phyloP scores from a whole-genome alignment of 2,797 vertebrate genomes.

The Eulemur rubriventer region DNA sequence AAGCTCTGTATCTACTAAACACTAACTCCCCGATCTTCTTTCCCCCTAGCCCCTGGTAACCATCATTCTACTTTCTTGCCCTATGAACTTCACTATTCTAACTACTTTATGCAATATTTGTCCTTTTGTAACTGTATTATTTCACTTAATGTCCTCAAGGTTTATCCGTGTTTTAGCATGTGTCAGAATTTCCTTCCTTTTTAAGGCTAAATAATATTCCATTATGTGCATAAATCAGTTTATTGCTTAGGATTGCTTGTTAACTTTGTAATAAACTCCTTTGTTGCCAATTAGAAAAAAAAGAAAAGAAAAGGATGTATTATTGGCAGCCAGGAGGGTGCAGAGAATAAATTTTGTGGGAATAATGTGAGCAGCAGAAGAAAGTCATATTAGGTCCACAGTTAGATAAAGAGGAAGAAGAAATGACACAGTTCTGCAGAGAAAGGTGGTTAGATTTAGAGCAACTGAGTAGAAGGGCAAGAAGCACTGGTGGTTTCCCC shows the following conservation, averaged over 20 bases:
- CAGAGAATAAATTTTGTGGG: constrained; percentile 11
- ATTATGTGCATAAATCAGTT: not conserved
- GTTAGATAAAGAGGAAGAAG: not conserved
- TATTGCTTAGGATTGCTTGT: not conserved
- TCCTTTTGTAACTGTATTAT: not conserved
- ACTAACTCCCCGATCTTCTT: not conserved
- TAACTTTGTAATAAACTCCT: not conserved
- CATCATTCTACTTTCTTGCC: not conserved
- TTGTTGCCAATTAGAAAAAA: not conserved
- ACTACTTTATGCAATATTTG: not conserved
- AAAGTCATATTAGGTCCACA: not conserved
- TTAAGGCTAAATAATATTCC: not conserved
- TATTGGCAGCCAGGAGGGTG: not conserved
- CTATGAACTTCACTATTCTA: not conserved
- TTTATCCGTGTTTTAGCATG: not conserved
- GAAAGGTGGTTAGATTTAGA: constrained; percentile 13
- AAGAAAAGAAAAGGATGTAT: not conserved
- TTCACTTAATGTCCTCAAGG: not conserved
- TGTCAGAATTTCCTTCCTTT: not conserved
- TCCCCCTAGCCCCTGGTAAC: not conserved
- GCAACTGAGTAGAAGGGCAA: not conserved
- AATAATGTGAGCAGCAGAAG: constrained; percentile 29
- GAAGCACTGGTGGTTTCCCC: not conserved
- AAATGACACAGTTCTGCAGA: not conserved
- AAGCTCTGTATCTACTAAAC: not conserved